Percentiles rank a stretch among this genome's conserved stretches.
Evolutionary conservation across 1,140 invertebrate species (phyloP).

Genomic region (Lutraria rhynchaena): DNA sequence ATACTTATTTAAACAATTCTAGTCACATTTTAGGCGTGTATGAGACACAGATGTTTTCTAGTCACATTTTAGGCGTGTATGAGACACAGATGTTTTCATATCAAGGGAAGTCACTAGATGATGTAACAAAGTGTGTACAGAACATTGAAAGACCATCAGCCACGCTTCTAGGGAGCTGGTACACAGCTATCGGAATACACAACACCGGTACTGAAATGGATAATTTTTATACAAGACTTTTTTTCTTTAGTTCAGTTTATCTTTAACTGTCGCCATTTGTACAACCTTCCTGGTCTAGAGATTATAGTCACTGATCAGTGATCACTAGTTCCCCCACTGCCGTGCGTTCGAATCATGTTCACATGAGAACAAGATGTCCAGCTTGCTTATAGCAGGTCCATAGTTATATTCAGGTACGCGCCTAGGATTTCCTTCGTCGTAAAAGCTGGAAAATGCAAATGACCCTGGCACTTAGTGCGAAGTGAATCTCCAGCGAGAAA

Average conservation of each 20-base stretch:
- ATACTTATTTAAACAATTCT: no score
- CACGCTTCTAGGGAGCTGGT: slow-evolving; percentile 58
- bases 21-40: slow-evolving; percentile 59
- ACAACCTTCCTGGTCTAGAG: background rate
- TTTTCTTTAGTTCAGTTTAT: no score
- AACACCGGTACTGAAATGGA: slow-evolving; percentile 32
- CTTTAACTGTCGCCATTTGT: background rate
- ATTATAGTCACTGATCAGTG: background rate
- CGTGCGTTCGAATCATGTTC: no score
- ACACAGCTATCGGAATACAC: slow-evolving; percentile 49
- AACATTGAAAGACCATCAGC: slow-evolving; percentile 25
- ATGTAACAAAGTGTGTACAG: background rate
- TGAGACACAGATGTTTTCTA: slow-evolving; percentile 53
- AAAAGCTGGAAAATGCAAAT: no score
- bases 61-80: slow-evolving; percentile 61
- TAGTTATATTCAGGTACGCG: no score
- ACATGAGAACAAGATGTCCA: background rate
- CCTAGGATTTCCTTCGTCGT: no score
- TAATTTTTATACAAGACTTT: slow-evolving; percentile 19
- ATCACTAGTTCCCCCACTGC: background rate
- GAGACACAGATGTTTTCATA: slow-evolving; percentile 50
- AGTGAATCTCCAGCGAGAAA: no score
- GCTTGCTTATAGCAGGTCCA: background rate
- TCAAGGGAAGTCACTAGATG: background rate
- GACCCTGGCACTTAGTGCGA: no score